A percentile compares a stretch with the other conserved stretches of the same genome.
Evolutionary conservation across 1,140 invertebrate genomes (phyloP).

Genomic region (Tetragnatha versicolor): DNA sequence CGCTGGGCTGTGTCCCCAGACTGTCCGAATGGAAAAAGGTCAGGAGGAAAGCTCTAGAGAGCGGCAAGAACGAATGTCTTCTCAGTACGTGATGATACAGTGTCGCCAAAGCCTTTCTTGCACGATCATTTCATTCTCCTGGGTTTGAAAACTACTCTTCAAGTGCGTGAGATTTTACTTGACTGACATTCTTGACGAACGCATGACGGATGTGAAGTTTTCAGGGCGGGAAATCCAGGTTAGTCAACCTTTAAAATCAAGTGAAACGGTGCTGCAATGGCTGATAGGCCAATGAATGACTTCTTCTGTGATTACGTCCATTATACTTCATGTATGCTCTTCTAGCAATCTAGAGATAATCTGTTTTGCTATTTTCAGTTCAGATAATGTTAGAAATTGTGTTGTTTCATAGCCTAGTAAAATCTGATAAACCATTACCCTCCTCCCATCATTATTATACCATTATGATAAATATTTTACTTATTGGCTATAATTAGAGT

Average conservation of each 20-base stretch:
- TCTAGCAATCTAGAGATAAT: too few relatives aligned
- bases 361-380: too few relatives aligned
- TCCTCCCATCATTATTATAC: too few relatives aligned
- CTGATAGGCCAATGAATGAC: too few relatives aligned
- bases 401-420: too few relatives aligned
- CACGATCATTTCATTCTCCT: background rate
- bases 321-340: too few relatives aligned
- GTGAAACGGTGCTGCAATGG: background rate
- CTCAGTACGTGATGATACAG: slow-evolving; percentile 18
- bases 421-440: too few relatives aligned
- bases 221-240: background rate
- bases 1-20: slow-evolving; percentile 76
- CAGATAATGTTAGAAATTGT: too few relatives aligned
- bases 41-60: slow-evolving; percentile 66
- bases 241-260: background rate
- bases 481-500: too few relatives aligned
- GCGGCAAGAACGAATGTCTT: slow-evolving; percentile 14
- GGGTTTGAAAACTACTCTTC: background rate
- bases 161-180: background rate
- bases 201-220: background rate
- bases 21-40: slow-evolving; percentile 74
- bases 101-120: background rate
- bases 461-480: too few relatives aligned
- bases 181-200: background rate
- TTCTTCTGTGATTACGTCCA: too few relatives aligned